A percentile compares a stretch with the other conserved stretches of the same genome.
Evolutionary conservation across 64 coral and sea anemone genomes (phyloP).

Genomic region (Actinia tenebrosa): DNA sequence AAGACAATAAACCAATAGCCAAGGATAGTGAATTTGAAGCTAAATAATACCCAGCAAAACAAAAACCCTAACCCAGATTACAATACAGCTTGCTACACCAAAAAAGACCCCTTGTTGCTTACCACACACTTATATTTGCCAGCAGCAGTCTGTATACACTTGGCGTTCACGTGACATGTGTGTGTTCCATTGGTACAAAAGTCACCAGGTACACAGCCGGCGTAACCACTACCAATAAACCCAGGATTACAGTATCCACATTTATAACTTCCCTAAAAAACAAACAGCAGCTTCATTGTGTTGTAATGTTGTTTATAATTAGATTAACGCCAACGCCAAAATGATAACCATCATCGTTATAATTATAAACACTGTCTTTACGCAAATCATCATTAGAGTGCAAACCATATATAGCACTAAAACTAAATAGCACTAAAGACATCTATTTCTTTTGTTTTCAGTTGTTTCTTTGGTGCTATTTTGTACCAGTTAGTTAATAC

Average conservation of each 20-base stretch:
- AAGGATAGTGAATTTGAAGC: too few species aligned
- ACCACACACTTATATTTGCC: slow-evolving; percentile 87
- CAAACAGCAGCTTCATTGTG: background rate
- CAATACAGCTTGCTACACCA: too few species aligned
- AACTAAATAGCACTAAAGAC: too few species aligned
- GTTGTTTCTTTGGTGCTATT: too few species aligned
- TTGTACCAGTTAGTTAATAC: too few species aligned
- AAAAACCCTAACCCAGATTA: too few species aligned
- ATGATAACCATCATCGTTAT: background rate
- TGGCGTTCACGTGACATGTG: slow-evolving; percentile 70
- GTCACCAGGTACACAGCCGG: slow-evolving; percentile 81
- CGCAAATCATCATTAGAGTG: too few species aligned
- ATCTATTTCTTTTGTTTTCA: too few species aligned
- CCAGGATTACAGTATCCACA: slow-evolving; percentile 92
- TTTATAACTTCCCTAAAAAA: slow-evolving; percentile 73
- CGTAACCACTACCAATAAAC: slow-evolving; percentile 83
- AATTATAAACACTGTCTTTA: too few species aligned
- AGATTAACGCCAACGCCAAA: background rate
- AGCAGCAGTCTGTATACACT: slow-evolving; percentile 59
- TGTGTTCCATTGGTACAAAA: slow-evolving; percentile 70
- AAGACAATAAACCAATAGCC: too few species aligned
- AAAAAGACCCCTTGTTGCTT: background rate
- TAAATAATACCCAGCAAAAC: too few species aligned
- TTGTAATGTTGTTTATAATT: background rate
- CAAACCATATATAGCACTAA: too few species aligned